These are phyloP conservation scores for Eulemur macaco DNA, from an alignment of 2,113 vertebrate genomes.

Conservation along the genomic window DNA sequence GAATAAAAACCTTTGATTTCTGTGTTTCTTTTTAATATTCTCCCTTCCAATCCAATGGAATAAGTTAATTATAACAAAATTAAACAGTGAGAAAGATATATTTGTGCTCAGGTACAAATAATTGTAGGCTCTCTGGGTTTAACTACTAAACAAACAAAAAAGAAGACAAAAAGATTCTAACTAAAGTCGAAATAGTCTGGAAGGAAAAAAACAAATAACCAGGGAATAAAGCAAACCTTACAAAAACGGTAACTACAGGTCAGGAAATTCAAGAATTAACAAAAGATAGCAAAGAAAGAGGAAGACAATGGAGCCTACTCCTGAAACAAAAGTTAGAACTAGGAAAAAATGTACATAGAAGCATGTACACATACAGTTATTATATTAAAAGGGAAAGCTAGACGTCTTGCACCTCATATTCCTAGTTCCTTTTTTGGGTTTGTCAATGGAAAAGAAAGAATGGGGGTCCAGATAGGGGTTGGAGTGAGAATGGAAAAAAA, in stretches of 20 bases:
- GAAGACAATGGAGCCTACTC: background rate
- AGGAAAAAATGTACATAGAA: background rate
- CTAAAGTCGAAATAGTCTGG: background rate
- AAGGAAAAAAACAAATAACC: background rate
- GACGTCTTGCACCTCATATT: background rate
- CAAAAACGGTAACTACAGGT: background rate
- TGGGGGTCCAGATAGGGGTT: background rate
- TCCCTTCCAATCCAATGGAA: background rate
- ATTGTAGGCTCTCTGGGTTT: background rate
- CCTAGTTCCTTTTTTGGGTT: background rate
- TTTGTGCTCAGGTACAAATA: slow-evolving; percentile 12
- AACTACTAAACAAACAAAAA: slow-evolving; percentile 21
- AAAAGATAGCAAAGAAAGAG: background rate
- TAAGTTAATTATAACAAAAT: slow-evolving; percentile 50
- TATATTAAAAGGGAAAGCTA: background rate
- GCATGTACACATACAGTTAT: background rate
- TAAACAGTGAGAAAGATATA: slow-evolving; percentile 4
- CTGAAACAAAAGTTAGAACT: slow-evolving; percentile 41
- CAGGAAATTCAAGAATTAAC: slow-evolving; percentile 34
- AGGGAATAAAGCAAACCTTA: background rate
- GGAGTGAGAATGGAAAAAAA: background rate
- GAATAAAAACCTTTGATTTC: slow-evolving; percentile 17
- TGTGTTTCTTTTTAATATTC: background rate
- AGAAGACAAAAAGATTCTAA: background rate
- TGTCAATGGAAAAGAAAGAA: background rate